These are phyloP conservation scores for Hippoglossus stenolepis DNA, from an alignment of 2,113 vertebrate species.

Conservation along the genomic window DNA sequence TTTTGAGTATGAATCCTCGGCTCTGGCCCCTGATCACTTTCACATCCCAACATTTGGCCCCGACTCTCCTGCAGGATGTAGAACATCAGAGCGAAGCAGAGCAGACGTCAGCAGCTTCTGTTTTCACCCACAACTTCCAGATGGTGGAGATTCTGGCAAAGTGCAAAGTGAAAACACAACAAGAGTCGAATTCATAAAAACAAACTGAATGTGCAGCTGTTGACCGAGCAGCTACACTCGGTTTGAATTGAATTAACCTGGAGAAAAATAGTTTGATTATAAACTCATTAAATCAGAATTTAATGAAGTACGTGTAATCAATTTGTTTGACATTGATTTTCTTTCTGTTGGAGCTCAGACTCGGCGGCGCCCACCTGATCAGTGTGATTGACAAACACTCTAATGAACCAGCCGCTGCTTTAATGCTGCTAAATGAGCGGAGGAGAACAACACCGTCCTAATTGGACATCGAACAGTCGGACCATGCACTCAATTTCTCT, in stretches of 20 bases:
- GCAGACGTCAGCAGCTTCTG: not conserved
- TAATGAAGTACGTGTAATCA: conserved; percentile 40
- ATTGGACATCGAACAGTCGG: conserved; percentile 7
- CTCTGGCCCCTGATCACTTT: too few relatives aligned
- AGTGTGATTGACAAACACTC: too few relatives aligned
- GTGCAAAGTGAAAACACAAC: not conserved
- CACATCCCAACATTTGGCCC: too few relatives aligned
- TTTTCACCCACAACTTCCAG: not conserved
- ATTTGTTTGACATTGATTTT: conserved; percentile 46
- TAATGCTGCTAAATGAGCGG: not conserved
- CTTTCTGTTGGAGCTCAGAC: not conserved
- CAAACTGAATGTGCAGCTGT: not conserved
- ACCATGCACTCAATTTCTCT: not conserved
- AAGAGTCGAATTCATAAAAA: too few relatives aligned
- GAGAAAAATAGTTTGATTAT: conserved; percentile 37
- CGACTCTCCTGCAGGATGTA: too few relatives aligned
- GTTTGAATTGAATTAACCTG: conserved; percentile 29
- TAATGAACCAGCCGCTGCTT: not conserved
- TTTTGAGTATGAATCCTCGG: too few relatives aligned
- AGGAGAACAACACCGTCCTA: not conserved
- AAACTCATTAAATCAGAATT: conserved; percentile 44
- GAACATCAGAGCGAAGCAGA: not conserved
- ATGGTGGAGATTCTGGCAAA: not conserved
- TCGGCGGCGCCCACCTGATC: conserved; percentile 4
- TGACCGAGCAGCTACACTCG: not conserved